A percentile compares a stretch with the other conserved stretches of the same genome.
phyloP scores from a whole-genome alignment of 1,140 invertebrate species.

The Aleiodes sp. region DNA sequence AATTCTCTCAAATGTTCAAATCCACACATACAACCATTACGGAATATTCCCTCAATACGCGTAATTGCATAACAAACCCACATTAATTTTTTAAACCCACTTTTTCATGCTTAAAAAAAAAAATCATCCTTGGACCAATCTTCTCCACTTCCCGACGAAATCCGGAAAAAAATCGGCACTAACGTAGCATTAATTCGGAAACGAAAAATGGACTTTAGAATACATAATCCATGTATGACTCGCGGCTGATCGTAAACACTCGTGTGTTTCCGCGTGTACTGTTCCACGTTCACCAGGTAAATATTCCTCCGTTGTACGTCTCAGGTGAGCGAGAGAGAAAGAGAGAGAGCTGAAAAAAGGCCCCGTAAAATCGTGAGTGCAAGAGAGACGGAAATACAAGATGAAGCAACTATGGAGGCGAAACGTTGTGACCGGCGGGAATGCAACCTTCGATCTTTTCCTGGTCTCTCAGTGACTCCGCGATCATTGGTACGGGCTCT shows the following conservation, averaged over 20 bases:
- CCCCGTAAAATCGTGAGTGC: constrained; percentile 23
- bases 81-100: too few species aligned
- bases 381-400: constrained; percentile 34
- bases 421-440: constrained; percentile 39
- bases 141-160: too few species aligned
- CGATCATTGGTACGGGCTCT: constrained; percentile 12
- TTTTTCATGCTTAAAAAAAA: too few species aligned
- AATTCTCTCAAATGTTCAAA: too few species aligned
- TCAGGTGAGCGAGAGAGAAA: constrained; percentile 49
- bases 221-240: neutral
- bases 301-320: constrained; percentile 37
- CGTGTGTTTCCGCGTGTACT: constrained; percentile 39
- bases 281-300: constrained; percentile 54
- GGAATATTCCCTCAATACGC: too few species aligned
- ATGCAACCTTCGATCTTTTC: constrained; percentile 51
- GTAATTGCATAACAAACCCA: too few species aligned
- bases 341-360: constrained; percentile 32
- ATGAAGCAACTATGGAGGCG: constrained; percentile 7
- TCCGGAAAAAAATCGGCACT: too few species aligned
- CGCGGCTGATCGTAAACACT: constrained; percentile 28
- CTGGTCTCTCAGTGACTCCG: constrained; percentile 6
- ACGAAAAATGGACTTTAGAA: too few species aligned
- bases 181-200: too few species aligned
- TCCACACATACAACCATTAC: too few species aligned
- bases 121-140: too few species aligned